A percentile compares a stretch with the other conserved stretches of the same genome.
These are phyloP conservation scores for Magallana angulata DNA, from an alignment of 1,140 invertebrate species.

Conservation along the genomic window DNA sequence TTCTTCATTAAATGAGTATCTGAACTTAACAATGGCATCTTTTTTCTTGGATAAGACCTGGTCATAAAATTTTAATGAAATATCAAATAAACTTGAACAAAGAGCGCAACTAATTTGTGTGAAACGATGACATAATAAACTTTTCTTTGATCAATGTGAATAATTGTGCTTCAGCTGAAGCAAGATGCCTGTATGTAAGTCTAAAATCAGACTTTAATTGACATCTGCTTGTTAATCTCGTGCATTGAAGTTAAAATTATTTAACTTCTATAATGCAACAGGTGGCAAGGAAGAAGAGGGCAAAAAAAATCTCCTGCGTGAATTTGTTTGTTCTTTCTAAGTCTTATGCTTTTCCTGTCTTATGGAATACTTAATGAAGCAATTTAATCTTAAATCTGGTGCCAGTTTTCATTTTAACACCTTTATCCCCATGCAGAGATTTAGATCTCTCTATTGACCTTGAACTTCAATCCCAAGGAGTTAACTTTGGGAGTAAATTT, in stretches of 20 bases:
- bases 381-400: background rate
- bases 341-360: background rate
- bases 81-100: constrained; percentile 17
- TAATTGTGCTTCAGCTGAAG: background rate
- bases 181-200: constrained; percentile 18
- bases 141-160: background rate
- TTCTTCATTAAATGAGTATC: background rate
- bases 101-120: background rate
- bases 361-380: constrained; percentile 18
- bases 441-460: too few relatives aligned
- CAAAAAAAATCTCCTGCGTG: background rate
- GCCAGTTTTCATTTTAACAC: too few relatives aligned
- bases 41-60: background rate
- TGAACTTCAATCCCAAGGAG: too few relatives aligned
- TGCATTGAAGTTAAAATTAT: constrained; percentile 20
- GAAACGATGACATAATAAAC: constrained; percentile 25
- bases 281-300: background rate
- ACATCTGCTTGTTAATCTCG: constrained; percentile 20
- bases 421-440: too few relatives aligned
- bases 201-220: constrained; percentile 7
- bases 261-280: constrained; percentile 10
- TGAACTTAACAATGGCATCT: background rate
- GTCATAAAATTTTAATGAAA: constrained; percentile 32
- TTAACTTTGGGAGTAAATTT: too few relatives aligned
- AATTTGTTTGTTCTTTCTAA: background rate